Evolutionary conservation across 2,797 vertebrate genomes (phyloP), one percentile per base, ranked within the genome.

Genomic region (Dendrocincla fuliginosa): DNA sequence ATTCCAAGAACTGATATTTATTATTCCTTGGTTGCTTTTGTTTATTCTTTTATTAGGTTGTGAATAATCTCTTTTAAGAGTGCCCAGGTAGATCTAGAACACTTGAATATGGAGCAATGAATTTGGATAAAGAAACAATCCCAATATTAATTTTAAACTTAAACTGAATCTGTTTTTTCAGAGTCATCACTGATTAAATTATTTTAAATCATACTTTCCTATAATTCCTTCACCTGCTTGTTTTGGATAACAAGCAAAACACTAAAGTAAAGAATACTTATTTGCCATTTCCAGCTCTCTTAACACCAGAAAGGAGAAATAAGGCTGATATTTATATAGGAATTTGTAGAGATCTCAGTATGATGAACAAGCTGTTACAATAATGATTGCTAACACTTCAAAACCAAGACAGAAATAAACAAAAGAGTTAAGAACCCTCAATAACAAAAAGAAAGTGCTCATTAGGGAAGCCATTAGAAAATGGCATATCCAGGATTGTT

Each of bases 391-490:
- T 71, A 80, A 84, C 68, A 67, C 52, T 91, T 83, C 67, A 79
- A 92, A 82, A 61, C 5, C 42, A 82, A 87, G 50, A 41, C 14
- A 79, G 79, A 94, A 92, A 71, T 67, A 89, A 94, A 75, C 47
- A 74, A 69, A 92, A 74, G 41, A 67, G 24, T 53, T 55, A 87
- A 93, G 74, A 89, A 74, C 33, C 17, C 39, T 87, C 84, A 90
- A 37, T n/a, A 92, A 42, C 52, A 74, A 85, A 91, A 76, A 44
- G 32, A 80, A 89, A 17, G 1, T 77, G 75, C 65, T 94, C 61
- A 70, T 95, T 93, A 94, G 25, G 59, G 33, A 84, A 92, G 41
- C 20, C 60, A 46, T 86, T 93, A 88, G 57, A 71, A 90, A 79
- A 78, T 77, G 30, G 6, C 6, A 63, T 42, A 69, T 77, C 71